A percentile compares a stretch with the other conserved stretches of the same genome.
Conservation (phyloP, 2,113 vertebrate species). For the Alces alces region DNA sequence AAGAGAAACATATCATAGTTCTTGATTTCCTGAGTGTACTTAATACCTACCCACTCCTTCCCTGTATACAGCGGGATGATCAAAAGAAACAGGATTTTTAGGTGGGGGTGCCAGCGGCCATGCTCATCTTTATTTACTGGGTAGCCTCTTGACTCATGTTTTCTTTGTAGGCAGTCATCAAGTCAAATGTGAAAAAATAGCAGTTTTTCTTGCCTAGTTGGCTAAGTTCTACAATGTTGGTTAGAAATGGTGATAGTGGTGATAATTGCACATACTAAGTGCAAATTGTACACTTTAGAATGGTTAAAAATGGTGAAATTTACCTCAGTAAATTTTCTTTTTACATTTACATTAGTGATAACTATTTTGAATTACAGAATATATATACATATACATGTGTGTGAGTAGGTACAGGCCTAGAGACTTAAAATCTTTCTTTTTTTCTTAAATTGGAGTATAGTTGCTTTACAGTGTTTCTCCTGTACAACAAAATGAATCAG, state of each 20-base stretch:
- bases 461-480: neutral
- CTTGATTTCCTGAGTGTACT: constrained; percentile 55
- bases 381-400: neutral
- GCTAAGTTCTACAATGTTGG: neutral
- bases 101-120: neutral
- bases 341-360: neutral
- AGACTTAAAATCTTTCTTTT: neutral
- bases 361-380: neutral
- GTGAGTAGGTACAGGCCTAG: neutral
- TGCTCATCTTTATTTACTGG: neutral
- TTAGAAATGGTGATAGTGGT: neutral
- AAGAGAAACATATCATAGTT: constrained; percentile 80
- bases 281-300: neutral
- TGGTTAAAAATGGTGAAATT: neutral
- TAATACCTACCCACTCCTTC: neutral
- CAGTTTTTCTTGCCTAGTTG: neutral
- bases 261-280: neutral
- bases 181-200: neutral
- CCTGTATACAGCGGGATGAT: neutral
- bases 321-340: neutral
- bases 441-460: neutral
- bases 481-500: neutral
- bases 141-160: neutral
- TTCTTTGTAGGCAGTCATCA: neutral
- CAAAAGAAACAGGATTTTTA: neutral